Conservation (phyloP, 2,797 vertebrate genomes). For the Periparus ater region DNA sequence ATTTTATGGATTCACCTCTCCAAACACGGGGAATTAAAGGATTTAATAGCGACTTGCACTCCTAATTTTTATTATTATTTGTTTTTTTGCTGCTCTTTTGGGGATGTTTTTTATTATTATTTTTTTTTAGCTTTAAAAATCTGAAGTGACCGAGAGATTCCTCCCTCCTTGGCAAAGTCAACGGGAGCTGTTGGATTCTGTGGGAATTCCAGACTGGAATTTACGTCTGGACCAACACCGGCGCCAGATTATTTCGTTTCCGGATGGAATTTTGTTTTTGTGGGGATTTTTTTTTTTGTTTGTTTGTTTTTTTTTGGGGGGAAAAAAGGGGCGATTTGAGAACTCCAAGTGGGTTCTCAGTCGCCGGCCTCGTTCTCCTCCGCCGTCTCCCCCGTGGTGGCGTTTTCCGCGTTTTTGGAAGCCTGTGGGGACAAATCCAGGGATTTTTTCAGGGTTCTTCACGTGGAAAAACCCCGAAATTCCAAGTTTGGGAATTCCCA, state of each 20-base stretch:
- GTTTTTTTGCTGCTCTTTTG: slow-evolving; percentile 14
- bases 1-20: not conserved
- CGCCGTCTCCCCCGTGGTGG: slow-evolving; percentile 87
- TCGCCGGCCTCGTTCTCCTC: slow-evolving; percentile 88
- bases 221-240: not conserved
- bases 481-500: fast-evolving
- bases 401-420: slow-evolving; percentile 91
- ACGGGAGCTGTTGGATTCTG: slow-evolving; percentile 57
- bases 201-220: slow-evolving; percentile 19
- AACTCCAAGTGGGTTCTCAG: slow-evolving; percentile 68
- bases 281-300: not conserved
- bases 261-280: not conserved
- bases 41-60: slow-evolving; percentile 72
- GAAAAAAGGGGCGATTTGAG: slow-evolving; percentile 17
- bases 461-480: fast-evolving
- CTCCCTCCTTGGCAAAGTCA: slow-evolving; percentile 71
- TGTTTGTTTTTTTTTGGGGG: not conserved
- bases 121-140: not conserved
- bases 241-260: not conserved
- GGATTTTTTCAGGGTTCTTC: too few relatives aligned
- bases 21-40: slow-evolving; percentile 49
- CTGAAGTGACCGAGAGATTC: slow-evolving; percentile 60
- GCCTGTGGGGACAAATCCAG: slow-evolving; percentile 74
- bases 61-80: slow-evolving; percentile 74
- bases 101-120: too few relatives aligned